A percentile compares a stretch with the other conserved stretches of the same genome.
Evolutionary conservation across 1,140 invertebrate genomes (phyloP).

Genomic region (Varroa destructor): DNA sequence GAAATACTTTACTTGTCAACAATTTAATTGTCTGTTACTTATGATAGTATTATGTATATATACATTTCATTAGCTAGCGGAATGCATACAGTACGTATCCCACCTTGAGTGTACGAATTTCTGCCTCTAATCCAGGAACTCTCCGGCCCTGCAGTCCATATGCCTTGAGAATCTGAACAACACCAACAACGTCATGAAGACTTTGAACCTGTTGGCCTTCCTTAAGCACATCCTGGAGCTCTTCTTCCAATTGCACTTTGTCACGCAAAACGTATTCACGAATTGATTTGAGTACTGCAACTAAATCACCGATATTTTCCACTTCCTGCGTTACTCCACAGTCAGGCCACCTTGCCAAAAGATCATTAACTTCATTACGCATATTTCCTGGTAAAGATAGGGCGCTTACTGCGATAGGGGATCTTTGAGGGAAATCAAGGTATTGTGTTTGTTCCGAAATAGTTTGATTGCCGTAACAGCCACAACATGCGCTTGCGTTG

Average conservation of each 20-base stretch:
- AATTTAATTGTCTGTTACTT: too few species aligned
- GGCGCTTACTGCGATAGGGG: background rate
- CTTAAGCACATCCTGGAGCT: constrained; percentile 12
- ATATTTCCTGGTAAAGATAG: background rate
- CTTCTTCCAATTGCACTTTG: constrained; percentile 1
- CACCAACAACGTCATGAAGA: constrained; percentile 6
- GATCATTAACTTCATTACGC: background rate
- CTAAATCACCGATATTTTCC: background rate
- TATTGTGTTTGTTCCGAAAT: constrained; percentile 24
- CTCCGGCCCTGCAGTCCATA: constrained; percentile 18
- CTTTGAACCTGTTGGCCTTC: constrained; percentile 16
- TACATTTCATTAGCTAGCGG: too few species aligned
- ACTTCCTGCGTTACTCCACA: background rate
- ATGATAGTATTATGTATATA: too few species aligned
- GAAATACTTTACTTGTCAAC: too few species aligned
- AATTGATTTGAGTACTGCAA: background rate
- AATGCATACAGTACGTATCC: background rate
- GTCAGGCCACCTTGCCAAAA: constrained; percentile 2
- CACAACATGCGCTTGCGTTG: too few species aligned
- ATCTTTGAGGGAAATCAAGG: background rate
- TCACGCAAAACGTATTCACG: background rate
- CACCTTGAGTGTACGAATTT: constrained; percentile 16
- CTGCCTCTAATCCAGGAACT: constrained; percentile 7
- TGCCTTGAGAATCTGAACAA: constrained; percentile 10
- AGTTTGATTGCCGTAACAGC: background rate